phyloP scores from a whole-genome alignment of 2,888 invertebrate genomes.

The Falcaria lacertinaria region DNA sequence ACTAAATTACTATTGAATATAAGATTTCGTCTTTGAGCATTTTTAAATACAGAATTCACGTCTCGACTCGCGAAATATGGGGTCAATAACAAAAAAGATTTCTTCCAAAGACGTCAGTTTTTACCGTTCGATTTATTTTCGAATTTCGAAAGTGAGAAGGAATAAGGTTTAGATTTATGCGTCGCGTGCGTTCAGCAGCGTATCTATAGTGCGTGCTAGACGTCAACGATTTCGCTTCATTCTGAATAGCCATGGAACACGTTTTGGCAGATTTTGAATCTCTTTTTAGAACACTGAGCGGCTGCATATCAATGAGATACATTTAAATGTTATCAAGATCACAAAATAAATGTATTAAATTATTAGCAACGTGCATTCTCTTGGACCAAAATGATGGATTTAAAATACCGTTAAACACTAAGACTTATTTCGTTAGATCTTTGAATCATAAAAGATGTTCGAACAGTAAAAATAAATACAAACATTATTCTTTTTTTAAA shows the following conservation, averaged over 20 bases:
- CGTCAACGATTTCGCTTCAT: constrained; percentile 47
- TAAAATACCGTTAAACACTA: too few species aligned
- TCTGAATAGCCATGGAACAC: constrained; percentile 55
- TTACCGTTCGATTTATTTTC: constrained; percentile 28
- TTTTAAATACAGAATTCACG: constrained; percentile 69
- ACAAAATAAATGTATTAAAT: neutral
- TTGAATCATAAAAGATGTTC: too few species aligned
- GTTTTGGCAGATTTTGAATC: constrained; percentile 56
- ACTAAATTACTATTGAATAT: constrained; percentile 77
- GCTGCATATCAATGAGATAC: constrained; percentile 19
- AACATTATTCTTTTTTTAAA: too few species aligned
- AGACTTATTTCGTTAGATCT: too few species aligned
- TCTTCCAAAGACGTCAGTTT: constrained; percentile 26
- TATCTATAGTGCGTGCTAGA: constrained; percentile 41
- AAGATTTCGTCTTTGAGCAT: constrained; percentile 70
- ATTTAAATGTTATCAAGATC: constrained; percentile 9
- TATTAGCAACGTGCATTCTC: too few species aligned
- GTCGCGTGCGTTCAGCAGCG: constrained; percentile 33
- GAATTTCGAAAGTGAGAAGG: constrained; percentile 35
- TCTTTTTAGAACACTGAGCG: constrained; percentile 35
- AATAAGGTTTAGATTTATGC: constrained; percentile 62
- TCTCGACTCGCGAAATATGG: constrained; percentile 45
- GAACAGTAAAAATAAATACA: too few species aligned
- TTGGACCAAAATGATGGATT: too few species aligned
- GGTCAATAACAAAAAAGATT: constrained; percentile 43